Percentiles rank a stretch among this genome's conserved stretches.
Evolutionary conservation across 2,888 invertebrate species (phyloP).

Genomic region (Drosophila rubida): DNA sequence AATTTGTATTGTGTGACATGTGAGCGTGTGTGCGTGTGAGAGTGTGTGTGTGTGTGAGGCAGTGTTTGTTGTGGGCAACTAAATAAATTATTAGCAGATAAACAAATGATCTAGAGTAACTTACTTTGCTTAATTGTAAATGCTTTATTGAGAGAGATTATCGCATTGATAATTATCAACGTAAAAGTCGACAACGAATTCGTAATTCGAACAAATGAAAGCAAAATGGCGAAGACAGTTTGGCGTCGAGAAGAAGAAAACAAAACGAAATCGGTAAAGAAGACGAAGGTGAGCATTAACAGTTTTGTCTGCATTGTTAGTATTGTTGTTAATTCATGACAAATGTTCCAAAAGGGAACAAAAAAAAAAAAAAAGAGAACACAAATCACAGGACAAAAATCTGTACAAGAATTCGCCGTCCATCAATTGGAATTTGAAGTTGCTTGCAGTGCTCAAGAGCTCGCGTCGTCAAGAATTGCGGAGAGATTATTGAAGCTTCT

Average conservation of each 20-base stretch:
- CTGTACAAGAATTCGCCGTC: constrained; percentile 43
- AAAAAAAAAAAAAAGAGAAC: not conserved
- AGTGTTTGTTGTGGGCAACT: constrained; percentile 44
- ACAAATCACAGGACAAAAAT: constrained; percentile 31
- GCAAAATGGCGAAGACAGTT: constrained; percentile 63
- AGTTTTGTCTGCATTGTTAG: constrained; percentile 25
- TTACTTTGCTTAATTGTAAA: constrained; percentile 80
- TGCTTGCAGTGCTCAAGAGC: too few relatives aligned
- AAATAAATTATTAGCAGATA: constrained; percentile 53
- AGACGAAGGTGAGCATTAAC: constrained; percentile 50
- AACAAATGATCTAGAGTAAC: constrained; percentile 55
- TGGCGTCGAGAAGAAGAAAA: constrained; percentile 60
- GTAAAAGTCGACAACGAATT: constrained; percentile 60
- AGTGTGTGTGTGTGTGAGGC: constrained; percentile 1
- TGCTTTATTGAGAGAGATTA: constrained; percentile 52
- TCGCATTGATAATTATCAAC: constrained; percentile 51
- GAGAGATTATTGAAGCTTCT: constrained; percentile 23
- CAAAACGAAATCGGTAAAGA: constrained; percentile 40
- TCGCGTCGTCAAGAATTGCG: too few relatives aligned
- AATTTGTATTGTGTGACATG: not conserved
- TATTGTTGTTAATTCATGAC: not conserved
- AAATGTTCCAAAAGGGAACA: not conserved
- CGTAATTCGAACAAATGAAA: constrained; percentile 57
- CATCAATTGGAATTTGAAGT: not conserved
- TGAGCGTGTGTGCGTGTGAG: constrained; percentile 4